Evolutionary conservation across 2,113 vertebrate species (phyloP).

Genomic region (Syrmaticus mikado): DNA sequence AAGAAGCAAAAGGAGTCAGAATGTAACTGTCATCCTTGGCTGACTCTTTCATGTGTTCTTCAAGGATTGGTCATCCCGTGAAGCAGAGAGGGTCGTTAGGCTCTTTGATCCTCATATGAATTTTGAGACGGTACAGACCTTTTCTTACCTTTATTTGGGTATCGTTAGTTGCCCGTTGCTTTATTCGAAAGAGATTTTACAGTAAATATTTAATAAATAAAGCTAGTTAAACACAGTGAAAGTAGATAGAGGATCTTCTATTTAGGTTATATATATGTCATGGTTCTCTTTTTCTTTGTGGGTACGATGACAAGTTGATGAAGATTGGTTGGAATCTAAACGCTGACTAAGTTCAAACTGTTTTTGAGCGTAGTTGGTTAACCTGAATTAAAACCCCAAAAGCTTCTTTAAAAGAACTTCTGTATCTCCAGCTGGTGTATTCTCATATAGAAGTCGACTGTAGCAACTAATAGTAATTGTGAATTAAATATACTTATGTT

Average conservation of each 20-base stretch:
- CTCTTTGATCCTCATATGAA: background rate
- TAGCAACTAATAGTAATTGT: background rate
- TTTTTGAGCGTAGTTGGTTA: background rate
- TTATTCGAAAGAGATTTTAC: background rate
- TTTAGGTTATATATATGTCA: background rate
- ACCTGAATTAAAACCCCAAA: conserved; percentile 14
- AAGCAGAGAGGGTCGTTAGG: background rate
- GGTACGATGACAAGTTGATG: background rate
- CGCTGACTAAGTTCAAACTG: background rate
- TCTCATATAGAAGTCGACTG: background rate
- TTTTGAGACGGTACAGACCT: background rate
- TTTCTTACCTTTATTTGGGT: background rate
- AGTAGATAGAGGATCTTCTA: background rate
- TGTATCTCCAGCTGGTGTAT: no score
- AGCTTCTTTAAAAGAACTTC: background rate
- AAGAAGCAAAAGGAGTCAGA: background rate
- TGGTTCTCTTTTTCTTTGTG: background rate
- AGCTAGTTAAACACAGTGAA: background rate
- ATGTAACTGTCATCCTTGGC: background rate
- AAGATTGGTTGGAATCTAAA: background rate
- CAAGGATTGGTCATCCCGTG: background rate
- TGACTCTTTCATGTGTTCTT: background rate
- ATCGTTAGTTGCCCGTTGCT: background rate
- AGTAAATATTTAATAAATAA: background rate
- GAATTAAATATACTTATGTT: background rate